Base-by-base conservation (phyloP, 1,140 invertebrate genomes). In the Pogonomyrmex californicus region DNA sequence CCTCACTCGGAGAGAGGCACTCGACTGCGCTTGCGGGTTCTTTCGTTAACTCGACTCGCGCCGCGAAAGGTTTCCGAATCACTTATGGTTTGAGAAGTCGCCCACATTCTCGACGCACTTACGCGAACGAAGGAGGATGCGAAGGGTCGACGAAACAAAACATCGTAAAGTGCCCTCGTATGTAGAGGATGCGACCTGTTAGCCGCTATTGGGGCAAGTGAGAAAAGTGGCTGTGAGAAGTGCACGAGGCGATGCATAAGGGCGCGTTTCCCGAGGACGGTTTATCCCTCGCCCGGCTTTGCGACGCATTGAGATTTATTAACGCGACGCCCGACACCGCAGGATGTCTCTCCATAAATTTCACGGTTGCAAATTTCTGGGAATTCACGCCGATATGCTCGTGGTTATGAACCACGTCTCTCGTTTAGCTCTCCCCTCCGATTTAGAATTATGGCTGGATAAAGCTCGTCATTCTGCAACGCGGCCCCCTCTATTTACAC, bases 111-210 rank as follows among this genome's bases (percentile, higher is more conserved):
- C 62, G 23, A 56, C 85, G 23, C 54, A 60, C 77, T 73, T 87
- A 86, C 81, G 51, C 63, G 77, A 78, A 54, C 63, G 81, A 85
- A 87, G 70, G 56, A 86, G 83, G 66, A 76, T 41, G 54, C 70
- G 87, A 77, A 88, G 88, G 76, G 83, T 66, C 76, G 83, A 65
- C 83, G 51, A 91, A 91, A 91, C 88, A 91, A 91, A 91, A 91
- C 90, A 90, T 79, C 88, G 73, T 68, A 90, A 85, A 91, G 90
- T 78, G 83, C 90, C 68, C 91, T 91, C 51, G 86, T 83, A 82
- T 86, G 88, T 81, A 77, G 88, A 91, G 90, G 90, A 91, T 90
- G 86, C 86, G 89, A 91, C 88, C 90, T 91, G 88, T 91, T 91
- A 91, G 88, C 62, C 79, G 73, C 85, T 81, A 91, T 91, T 90